Conservation (phyloP, 2,797 vertebrate genomes). For the Pangasius djambal region DNA sequence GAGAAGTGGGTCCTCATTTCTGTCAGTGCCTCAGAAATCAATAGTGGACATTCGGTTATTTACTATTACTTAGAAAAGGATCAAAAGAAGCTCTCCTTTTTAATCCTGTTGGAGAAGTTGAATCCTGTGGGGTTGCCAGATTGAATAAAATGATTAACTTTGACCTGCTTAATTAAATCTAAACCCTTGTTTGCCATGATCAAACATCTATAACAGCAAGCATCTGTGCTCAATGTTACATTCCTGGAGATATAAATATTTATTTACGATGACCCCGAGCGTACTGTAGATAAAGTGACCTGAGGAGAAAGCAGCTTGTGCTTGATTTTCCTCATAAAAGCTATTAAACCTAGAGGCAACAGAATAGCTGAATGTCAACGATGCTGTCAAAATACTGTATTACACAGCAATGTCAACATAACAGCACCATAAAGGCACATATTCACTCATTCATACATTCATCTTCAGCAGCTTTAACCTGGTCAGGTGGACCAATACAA, state of each 20-base stretch:
- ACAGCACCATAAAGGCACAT: neutral
- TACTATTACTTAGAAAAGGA: conserved; percentile 22
- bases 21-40: conserved; percentile 38
- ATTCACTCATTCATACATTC: neutral
- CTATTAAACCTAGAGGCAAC: neutral
- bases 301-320: neutral
- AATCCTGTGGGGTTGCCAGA: conserved; percentile 27
- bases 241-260: neutral
- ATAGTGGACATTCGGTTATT: conserved; percentile 38
- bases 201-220: conserved; percentile 2
- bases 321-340: neutral
- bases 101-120: conserved; percentile 30
- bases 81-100: conserved; percentile 44
- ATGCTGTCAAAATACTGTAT: neutral
- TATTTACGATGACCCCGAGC: neutral
- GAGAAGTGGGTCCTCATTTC: conserved; percentile 24
- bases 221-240: neutral
- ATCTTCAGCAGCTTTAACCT: neutral
- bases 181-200: neutral
- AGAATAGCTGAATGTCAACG: neutral
- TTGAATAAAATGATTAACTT: conserved; percentile 44
- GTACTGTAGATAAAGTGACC: neutral
- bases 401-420: neutral
- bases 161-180: neutral
- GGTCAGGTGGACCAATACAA: neutral